Evolutionary conservation across 2,113 vertebrate species (phyloP).

Genomic region (Crocuta crocuta): DNA sequence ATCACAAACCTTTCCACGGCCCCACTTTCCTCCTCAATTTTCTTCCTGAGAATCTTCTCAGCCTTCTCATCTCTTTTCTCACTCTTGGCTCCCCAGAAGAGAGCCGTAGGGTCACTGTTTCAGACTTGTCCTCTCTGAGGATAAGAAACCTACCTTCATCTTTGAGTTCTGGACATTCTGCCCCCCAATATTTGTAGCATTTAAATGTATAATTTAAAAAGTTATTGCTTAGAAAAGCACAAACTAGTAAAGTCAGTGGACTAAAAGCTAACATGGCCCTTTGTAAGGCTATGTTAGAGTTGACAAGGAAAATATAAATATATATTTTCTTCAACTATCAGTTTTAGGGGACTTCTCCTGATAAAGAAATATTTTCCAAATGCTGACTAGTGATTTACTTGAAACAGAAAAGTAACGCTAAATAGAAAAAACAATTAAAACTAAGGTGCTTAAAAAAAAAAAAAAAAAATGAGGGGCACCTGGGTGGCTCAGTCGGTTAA

Average conservation of each 20-base stretch:
- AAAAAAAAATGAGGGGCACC: not conserved
- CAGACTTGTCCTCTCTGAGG: not conserved
- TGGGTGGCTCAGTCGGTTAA: too few relatives aligned
- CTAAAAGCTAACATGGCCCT: conserved; percentile 66
- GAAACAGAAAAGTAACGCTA: conserved; percentile 80
- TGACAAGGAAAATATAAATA: conserved; percentile 83
- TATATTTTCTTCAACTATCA: conserved; percentile 80
- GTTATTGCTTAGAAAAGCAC: not conserved
- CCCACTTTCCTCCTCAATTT: not conserved
- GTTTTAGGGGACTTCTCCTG: conserved; percentile 80
- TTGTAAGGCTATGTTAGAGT: conserved; percentile 73
- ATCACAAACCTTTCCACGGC: not conserved
- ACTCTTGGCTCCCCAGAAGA: too few relatives aligned
- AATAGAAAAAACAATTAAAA: conserved; percentile 56
- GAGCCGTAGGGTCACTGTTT: not conserved
- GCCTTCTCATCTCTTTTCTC: not conserved
- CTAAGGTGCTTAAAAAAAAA: not conserved
- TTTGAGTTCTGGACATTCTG: not conserved
- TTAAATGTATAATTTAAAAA: not conserved
- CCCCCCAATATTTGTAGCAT: not conserved
- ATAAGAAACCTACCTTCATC: not conserved
- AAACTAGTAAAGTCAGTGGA: conserved; percentile 26
- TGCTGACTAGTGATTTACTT: conserved; percentile 81
- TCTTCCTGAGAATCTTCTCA: not conserved
- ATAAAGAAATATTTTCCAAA: conserved; percentile 82